Conservation (phyloP, 2,888 invertebrate genomes). For the Cephonodes hylas region DNA sequence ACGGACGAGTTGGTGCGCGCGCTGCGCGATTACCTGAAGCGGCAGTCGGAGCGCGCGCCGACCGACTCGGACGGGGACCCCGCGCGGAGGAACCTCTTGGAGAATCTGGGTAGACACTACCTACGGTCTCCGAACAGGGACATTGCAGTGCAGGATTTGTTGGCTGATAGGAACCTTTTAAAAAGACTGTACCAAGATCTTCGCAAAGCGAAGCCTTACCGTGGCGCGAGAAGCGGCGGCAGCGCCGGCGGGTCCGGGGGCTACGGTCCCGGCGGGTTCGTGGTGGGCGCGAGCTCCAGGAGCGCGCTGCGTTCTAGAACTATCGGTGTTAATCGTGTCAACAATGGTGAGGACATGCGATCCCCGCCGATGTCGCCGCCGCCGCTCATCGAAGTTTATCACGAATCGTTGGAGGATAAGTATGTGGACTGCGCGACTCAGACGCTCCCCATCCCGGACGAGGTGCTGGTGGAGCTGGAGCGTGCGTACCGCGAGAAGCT, state of each 20-base stretch:
- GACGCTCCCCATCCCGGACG: slow-evolving; percentile 82
- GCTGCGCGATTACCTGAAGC: slow-evolving; percentile 80
- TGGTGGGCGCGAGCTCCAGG: slow-evolving; percentile 68
- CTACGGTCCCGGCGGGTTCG: slow-evolving; percentile 47
- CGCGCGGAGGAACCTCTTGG: slow-evolving; percentile 79
- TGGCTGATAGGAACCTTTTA: slow-evolving; percentile 87
- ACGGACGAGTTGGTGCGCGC: slow-evolving; percentile 84
- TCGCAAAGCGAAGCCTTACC: slow-evolving; percentile 83
- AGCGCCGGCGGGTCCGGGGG: slow-evolving; percentile 56
- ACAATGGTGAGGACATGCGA: slow-evolving; percentile 54
- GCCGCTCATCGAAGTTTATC: slow-evolving; percentile 85
- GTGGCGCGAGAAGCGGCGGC: slow-evolving; percentile 65
- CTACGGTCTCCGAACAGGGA: slow-evolving; percentile 84
- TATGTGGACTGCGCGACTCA: slow-evolving; percentile 81
- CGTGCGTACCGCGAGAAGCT: slow-evolving; percentile 67
- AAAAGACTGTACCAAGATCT: slow-evolving; percentile 88
- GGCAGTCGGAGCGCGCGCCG: slow-evolving; percentile 59
- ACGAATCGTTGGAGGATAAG: slow-evolving; percentile 80
- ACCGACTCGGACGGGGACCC: slow-evolving; percentile 57
- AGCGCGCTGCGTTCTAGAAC: slow-evolving; percentile 49
- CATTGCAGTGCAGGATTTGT: slow-evolving; percentile 85
- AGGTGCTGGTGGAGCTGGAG: slow-evolving; percentile 74
- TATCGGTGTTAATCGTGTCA: slow-evolving; percentile 44
- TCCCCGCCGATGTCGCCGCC: slow-evolving; percentile 81
- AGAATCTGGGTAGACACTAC: slow-evolving; percentile 85